These are phyloP conservation scores for Pantherophis alleghaniensis DNA, from an alignment of 2,797 vertebrate genomes.

Conservation along the genomic window DNA sequence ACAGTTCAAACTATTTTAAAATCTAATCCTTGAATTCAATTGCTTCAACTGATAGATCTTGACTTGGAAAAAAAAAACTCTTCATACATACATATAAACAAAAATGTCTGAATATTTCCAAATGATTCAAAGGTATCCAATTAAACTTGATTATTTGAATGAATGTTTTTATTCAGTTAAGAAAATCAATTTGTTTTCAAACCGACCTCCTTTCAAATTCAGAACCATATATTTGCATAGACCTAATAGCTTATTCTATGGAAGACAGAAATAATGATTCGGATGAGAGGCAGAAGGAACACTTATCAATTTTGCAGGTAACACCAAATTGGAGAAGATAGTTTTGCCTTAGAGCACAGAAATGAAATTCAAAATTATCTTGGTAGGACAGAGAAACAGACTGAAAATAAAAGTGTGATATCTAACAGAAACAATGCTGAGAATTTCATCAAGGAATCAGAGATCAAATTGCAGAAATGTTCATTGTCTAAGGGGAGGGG, in stretches of 20 bases:
- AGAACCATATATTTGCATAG: not conserved
- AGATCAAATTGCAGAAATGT: not conserved
- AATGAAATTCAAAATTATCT: not conserved
- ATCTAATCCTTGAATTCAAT: not conserved
- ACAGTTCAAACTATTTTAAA: not conserved
- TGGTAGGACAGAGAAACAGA: not conserved
- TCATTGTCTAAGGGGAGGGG: not conserved
- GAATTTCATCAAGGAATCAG: not conserved
- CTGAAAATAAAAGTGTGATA: not conserved
- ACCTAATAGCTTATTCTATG: not conserved
- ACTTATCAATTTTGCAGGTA: not conserved
- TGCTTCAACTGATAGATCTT: not conserved
- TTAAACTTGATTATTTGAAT: not conserved
- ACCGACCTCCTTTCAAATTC: not conserved
- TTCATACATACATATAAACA: not conserved
- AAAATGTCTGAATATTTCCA: not conserved
- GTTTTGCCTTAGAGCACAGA: not conserved
- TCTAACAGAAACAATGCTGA: not conserved
- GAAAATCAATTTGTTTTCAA: not conserved
- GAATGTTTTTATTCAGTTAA: not conserved
- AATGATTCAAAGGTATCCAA: not conserved
- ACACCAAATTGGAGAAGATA: not conserved
- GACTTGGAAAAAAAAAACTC: not conserved
- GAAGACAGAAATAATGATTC: not conserved
- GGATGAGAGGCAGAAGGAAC: not conserved